phyloP scores from a whole-genome alignment of 2,888 invertebrate species.

The Lochmaea capreae region DNA sequence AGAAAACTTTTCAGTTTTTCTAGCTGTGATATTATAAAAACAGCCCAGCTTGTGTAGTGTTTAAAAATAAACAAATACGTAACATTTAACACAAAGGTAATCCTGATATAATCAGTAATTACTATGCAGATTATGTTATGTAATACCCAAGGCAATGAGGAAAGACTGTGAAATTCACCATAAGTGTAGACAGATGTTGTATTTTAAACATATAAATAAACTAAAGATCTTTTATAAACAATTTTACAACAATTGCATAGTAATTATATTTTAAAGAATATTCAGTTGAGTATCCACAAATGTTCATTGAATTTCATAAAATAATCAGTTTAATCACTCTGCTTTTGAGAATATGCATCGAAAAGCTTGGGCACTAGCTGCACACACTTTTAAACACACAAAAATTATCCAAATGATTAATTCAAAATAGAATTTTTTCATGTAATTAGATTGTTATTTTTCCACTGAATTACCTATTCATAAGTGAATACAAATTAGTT shows the following conservation, averaged over 20 bases:
- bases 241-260: neutral
- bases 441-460: neutral
- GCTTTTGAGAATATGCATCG: no score
- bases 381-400: no score
- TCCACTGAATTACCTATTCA: neutral
- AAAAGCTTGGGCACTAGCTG: no score
- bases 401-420: no score
- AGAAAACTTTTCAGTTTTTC: no score
- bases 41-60: neutral
- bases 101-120: neutral
- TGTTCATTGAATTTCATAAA: neutral
- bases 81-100: neutral
- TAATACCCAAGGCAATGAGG: neutral
- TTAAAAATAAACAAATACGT: neutral
- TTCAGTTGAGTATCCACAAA: neutral
- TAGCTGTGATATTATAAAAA: no score
- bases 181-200: slow-evolving; percentile 2
- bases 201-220: neutral
- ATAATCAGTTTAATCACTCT: no score
- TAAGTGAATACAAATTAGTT: neutral
- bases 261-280: neutral
- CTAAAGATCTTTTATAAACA: neutral
- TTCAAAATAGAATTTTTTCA: no score
- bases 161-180: neutral
- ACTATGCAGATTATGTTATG: neutral